Conservation (phyloP, 2,888 invertebrate genomes). For the Microctonus brassicae region DNA sequence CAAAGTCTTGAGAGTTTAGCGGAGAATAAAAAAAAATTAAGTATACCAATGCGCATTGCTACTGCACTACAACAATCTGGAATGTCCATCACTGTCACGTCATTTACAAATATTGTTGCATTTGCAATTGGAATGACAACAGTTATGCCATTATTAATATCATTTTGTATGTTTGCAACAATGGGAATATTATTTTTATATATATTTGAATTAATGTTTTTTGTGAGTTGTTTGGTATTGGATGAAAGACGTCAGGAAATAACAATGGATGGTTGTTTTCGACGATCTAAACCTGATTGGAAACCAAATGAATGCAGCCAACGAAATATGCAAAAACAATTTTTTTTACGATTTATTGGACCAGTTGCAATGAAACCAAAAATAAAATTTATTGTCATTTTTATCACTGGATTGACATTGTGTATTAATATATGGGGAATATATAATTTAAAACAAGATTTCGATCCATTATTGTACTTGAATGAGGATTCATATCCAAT, state of each 20-base stretch:
- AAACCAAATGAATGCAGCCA: constrained; percentile 68
- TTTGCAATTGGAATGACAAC: constrained; percentile 71
- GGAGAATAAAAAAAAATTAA: constrained; percentile 51
- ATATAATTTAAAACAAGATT: constrained; percentile 64
- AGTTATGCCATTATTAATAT: constrained; percentile 71
- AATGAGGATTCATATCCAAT: constrained; percentile 66
- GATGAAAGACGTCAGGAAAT: constrained; percentile 67
- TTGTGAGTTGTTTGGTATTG: constrained; percentile 70
- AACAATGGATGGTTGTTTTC: constrained; percentile 63
- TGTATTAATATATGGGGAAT: constrained; percentile 64
- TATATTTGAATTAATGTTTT: constrained; percentile 70
- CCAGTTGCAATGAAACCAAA: constrained; percentile 64
- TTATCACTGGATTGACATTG: constrained; percentile 60
- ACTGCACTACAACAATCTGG: constrained; percentile 69
- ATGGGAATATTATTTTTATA: constrained; percentile 70
- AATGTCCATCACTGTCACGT: constrained; percentile 71
- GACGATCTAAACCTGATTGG: constrained; percentile 59
- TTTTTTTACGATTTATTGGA: constrained; percentile 67
- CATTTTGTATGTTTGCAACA: constrained; percentile 71
- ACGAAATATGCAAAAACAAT: constrained; percentile 61
- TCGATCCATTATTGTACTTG: constrained; percentile 67
- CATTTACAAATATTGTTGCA: constrained; percentile 71
- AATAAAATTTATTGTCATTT: constrained; percentile 65
- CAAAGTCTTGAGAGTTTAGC: constrained; percentile 63
- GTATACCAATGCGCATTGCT: constrained; percentile 63